phyloP scores from a whole-genome alignment of 2,113 vertebrate species.

The Poeciliopsis prolifica region DNA sequence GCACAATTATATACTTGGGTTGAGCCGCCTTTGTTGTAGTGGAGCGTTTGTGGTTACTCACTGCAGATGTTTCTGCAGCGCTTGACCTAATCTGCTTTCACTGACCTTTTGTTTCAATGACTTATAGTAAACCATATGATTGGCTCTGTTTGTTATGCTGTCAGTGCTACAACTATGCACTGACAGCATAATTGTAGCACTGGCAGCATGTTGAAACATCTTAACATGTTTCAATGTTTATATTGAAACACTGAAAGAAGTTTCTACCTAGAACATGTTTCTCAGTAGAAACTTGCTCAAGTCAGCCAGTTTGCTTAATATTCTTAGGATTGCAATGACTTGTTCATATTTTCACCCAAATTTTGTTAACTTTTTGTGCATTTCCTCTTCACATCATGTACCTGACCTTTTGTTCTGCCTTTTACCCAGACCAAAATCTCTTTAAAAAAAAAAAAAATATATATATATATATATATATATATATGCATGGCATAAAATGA shows the following conservation, averaged over 20 bases:
- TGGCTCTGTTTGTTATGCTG: not conserved
- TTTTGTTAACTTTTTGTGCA: too few relatives aligned
- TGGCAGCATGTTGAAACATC: too few relatives aligned
- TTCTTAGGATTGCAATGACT: not conserved
- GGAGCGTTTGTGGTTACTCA: slow-evolving; percentile 36
- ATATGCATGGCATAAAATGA: not conserved
- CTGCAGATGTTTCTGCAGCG: slow-evolving; percentile 30
- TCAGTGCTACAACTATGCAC: not conserved
- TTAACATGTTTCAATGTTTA: too few relatives aligned
- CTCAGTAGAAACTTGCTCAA: not conserved
- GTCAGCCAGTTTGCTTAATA: too few relatives aligned
- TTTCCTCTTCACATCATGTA: not conserved
- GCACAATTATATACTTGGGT: slow-evolving; percentile 49
- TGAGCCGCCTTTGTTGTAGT: slow-evolving; percentile 19
- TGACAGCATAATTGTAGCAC: too few relatives aligned
- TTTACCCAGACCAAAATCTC: not conserved
- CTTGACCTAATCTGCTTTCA: slow-evolving; percentile 23
- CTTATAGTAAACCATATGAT: not conserved
- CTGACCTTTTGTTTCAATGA: slow-evolving; percentile 4
- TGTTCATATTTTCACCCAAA: too few relatives aligned
- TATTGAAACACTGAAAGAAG: too few relatives aligned
- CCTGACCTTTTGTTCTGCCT: not conserved
- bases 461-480: too few relatives aligned
- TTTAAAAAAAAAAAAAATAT: not conserved
- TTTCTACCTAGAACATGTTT: too few relatives aligned